These are phyloP conservation scores for Merluccius polli DNA, from an alignment of 2,797 vertebrate genomes.

Conservation along the genomic window DNA sequence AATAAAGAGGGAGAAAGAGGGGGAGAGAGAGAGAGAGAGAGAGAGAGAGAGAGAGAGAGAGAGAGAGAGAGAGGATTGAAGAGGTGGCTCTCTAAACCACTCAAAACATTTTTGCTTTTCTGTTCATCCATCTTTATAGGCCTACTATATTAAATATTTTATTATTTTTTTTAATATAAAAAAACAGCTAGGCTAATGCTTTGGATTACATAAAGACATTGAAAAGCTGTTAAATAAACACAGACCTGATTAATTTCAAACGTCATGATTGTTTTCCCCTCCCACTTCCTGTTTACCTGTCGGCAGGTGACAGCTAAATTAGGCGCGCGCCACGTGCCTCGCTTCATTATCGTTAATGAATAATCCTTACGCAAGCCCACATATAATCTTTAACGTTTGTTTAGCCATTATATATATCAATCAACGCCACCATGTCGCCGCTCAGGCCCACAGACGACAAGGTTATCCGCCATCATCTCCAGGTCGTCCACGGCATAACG, in stretches of 20 bases:
- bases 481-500: slow-evolving; percentile 73
- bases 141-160: too few species aligned
- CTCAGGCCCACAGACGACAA: slow-evolving; percentile 28
- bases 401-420: not conserved
- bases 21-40: too few species aligned
- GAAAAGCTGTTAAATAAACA: too few species aligned
- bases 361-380: not conserved
- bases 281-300: slow-evolving; percentile 20
- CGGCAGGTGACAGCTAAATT: slow-evolving; percentile 57
- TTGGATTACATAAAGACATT: too few species aligned
- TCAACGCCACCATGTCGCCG: slow-evolving; percentile 46
- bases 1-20: too few species aligned
- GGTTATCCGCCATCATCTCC: slow-evolving; percentile 72
- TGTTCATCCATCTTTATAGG: too few species aligned
- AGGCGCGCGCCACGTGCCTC: not conserved
- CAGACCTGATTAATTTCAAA: not conserved
- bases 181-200: too few species aligned
- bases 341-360: not conserved
- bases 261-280: not conserved
- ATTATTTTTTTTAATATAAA: too few species aligned
- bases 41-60: too few species aligned
- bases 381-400: too few species aligned
- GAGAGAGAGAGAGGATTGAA: too few species aligned
- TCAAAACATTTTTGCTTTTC: too few species aligned
- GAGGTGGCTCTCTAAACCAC: not conserved